A percentile compares a stretch with the other conserved stretches of the same genome.
Conservation (phyloP, 1,140 invertebrate genomes). For the Heterodera schachtii region DNA sequence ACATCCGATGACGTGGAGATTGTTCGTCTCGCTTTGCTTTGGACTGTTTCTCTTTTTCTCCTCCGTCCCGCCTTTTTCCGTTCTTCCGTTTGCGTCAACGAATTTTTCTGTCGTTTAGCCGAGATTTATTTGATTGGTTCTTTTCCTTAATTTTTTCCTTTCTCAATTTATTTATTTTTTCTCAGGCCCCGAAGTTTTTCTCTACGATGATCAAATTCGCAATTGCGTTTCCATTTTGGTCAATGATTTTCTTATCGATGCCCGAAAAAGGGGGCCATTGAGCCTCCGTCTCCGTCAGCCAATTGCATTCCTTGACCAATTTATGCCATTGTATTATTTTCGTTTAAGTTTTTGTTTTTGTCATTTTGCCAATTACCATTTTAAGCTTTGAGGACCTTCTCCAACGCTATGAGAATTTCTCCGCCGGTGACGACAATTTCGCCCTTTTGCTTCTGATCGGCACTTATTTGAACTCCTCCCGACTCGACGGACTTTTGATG, state of each 20-base stretch:
- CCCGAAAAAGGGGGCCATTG: conserved; percentile 9
- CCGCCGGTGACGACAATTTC: conserved; percentile 40
- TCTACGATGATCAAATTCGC: conserved; percentile 14
- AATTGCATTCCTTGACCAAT: conserved; percentile 49
- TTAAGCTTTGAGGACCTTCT: conserved; percentile 44
- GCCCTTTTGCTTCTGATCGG: conserved; percentile 38
- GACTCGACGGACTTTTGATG: conserved; percentile 31
- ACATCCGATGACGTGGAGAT: conserved; percentile 49
- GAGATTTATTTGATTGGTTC: conserved; percentile 50
- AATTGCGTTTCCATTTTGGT: conserved; percentile 21
- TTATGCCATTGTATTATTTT: conserved; percentile 47
- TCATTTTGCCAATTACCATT: background rate
- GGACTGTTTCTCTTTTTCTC: conserved; percentile 38
- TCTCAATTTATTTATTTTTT: conserved; percentile 10
- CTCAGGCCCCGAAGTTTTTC: conserved; percentile 36
- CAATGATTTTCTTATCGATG: conserved; percentile 19
- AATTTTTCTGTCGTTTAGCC: conserved; percentile 38
- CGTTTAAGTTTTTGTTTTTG: conserved; percentile 18
- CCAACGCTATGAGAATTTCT: conserved; percentile 44
- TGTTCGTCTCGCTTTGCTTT: conserved; percentile 42
- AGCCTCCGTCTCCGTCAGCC: conserved; percentile 25
- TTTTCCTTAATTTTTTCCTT: conserved; percentile 23
- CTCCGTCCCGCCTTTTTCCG: conserved; percentile 44
- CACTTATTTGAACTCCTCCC: conserved; percentile 43
- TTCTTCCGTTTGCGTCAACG: conserved; percentile 40